phyloP scores from a whole-genome alignment of 2,888 invertebrate genomes.

The Harmothoe impar region DNA sequence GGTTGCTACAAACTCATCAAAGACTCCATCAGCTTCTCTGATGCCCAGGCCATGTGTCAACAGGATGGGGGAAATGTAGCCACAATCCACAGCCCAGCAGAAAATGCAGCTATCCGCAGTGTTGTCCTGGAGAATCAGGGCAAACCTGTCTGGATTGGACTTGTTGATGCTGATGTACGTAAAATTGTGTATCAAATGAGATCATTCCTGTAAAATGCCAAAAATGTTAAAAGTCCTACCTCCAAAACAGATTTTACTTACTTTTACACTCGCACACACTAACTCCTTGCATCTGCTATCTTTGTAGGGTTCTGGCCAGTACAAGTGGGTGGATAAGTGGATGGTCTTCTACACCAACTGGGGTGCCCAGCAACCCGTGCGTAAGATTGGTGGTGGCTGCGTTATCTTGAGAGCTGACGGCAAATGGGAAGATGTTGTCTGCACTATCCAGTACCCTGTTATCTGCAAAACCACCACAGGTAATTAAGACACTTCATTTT shows the following conservation, averaged over 20 bases:
- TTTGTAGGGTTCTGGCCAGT: slow-evolving; percentile 30
- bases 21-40: background rate
- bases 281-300: too few relatives aligned
- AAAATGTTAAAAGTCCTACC: too few relatives aligned
- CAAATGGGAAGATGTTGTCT: slow-evolving; percentile 56
- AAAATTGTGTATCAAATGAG: too few relatives aligned
- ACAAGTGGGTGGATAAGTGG: slow-evolving; percentile 48
- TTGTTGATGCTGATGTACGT: slow-evolving; percentile 50
- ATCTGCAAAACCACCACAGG: slow-evolving; percentile 41
- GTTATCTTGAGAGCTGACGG: slow-evolving; percentile 56
- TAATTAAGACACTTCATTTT: too few relatives aligned
- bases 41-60: slow-evolving; percentile 36
- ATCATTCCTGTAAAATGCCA: too few relatives aligned
- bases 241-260: too few relatives aligned
- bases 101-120: slow-evolving; percentile 65
- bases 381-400: slow-evolving; percentile 62
- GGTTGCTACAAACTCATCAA: slow-evolving; percentile 57
- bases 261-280: too few relatives aligned
- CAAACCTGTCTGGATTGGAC: slow-evolving; percentile 61
- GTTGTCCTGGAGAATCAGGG: background rate
- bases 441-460: background rate
- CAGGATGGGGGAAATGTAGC: slow-evolving; percentile 63
- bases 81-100: slow-evolving; percentile 63
- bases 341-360: slow-evolving; percentile 44
- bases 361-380: slow-evolving; percentile 39